phyloP scores from a whole-genome alignment of 2,888 invertebrate species.

The Drosophila leonis region DNA sequence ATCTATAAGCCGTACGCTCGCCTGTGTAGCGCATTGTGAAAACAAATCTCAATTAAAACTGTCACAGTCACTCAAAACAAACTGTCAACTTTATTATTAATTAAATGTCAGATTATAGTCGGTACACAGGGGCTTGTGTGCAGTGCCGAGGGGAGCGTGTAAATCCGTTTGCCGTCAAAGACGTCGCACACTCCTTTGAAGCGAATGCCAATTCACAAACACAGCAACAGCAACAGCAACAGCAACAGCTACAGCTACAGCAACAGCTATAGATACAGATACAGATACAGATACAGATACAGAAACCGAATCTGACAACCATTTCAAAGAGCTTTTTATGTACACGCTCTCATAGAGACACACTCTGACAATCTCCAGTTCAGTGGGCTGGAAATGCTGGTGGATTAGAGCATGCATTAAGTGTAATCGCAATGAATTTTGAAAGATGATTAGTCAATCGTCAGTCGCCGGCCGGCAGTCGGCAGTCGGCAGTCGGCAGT shows the following conservation, averaged over 20 bases:
- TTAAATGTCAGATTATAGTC: conserved; percentile 83
- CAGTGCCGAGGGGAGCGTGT: conserved; percentile 24
- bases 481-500: neutral
- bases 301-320: conserved; percentile 63
- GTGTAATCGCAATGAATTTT: conserved; percentile 70
- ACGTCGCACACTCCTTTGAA: conserved; percentile 73
- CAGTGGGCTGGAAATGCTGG: conserved; percentile 69
- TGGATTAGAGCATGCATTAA: conserved; percentile 60
- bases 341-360: conserved; percentile 18
- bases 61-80: conserved; percentile 82
- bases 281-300: conserved; percentile 35
- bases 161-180: conserved; percentile 71
- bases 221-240: conserved; percentile 15
- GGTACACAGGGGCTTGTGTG: conserved; percentile 33
- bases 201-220: conserved; percentile 41
- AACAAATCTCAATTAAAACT: conserved; percentile 82
- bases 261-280: conserved; percentile 18
- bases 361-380: conserved; percentile 44
- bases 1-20: conserved; percentile 41
- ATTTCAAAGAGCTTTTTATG: conserved; percentile 62
- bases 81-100: conserved; percentile 83
- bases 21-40: conserved; percentile 48
- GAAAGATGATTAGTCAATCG: conserved; percentile 62
- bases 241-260: conserved; percentile 22
- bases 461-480: conserved; percentile 11